phyloP scores from a whole-genome alignment of 2,888 invertebrate species.

The Trachelus tabidus region DNA sequence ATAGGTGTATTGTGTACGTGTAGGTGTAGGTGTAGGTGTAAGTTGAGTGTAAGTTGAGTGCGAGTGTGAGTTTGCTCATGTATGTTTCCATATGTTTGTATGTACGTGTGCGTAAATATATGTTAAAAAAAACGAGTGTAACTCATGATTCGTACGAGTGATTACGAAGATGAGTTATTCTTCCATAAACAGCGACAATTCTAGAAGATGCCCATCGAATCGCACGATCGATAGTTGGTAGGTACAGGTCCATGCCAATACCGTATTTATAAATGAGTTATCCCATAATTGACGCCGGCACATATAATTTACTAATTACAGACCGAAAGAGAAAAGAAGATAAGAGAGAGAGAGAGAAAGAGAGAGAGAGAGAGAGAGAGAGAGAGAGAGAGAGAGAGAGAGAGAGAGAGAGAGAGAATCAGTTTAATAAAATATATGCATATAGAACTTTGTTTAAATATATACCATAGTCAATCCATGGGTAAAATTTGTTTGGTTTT shows the following conservation, averaged over 20 bases:
- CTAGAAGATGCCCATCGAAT: no score
- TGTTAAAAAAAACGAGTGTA: no score
- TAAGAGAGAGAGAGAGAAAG: slow-evolving; percentile 8
- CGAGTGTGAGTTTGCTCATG: neutral
- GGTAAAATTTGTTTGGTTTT: slow-evolving; percentile 38
- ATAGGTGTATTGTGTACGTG: no score
- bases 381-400: slow-evolving; percentile 24
- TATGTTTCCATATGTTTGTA: neutral
- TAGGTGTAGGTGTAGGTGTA: slow-evolving; percentile 6
- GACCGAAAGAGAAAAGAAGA: slow-evolving; percentile 13
- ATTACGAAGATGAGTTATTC: no score
- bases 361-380: slow-evolving; percentile 9
- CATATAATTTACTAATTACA: slow-evolving; percentile 1
- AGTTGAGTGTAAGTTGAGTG: slow-evolving; percentile 27
- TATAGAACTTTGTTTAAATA: slow-evolving; percentile 13
- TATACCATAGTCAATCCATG: slow-evolving; percentile 17
- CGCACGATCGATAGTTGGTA: no score
- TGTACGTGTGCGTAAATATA: neutral
- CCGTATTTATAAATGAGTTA: no score
- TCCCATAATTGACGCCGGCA: no score
- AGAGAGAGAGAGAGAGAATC: slow-evolving; percentile 17
- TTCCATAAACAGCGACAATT: no score
- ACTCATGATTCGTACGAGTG: no score
- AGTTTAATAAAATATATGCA: slow-evolving; percentile 52
- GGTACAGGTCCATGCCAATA: no score